These are phyloP conservation scores for Drosophila ercepeae DNA, from an alignment of 1,140 invertebrate species.

Conservation along the genomic window DNA sequence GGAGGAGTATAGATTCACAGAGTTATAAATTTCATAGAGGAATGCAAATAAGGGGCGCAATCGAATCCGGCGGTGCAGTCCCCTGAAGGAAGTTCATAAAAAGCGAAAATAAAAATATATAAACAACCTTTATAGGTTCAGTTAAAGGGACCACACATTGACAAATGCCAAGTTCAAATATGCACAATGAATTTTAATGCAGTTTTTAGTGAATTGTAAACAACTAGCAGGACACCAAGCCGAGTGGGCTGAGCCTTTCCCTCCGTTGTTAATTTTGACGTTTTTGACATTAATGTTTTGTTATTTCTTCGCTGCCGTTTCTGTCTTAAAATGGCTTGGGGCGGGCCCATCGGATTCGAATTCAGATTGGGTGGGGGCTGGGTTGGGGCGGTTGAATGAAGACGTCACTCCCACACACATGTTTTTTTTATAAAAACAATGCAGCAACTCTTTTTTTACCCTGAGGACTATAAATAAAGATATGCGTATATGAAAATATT, in stretches of 20 bases:
- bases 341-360: slow-evolving; percentile 2
- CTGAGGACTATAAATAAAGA: slow-evolving; percentile 57
- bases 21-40: slow-evolving; percentile 41
- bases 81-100: slow-evolving; percentile 39
- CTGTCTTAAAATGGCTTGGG: slow-evolving; percentile 66
- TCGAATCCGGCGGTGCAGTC: slow-evolving; percentile 14
- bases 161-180: slow-evolving; percentile 42
- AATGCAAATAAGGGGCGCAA: slow-evolving; percentile 13
- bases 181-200: slow-evolving; percentile 73
- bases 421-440: slow-evolving; percentile 53
- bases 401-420: slow-evolving; percentile 38
- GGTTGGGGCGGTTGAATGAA: background rate
- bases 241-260: slow-evolving; percentile 2
- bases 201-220: slow-evolving; percentile 60
- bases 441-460: slow-evolving; percentile 64
- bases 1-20: slow-evolving; percentile 5
- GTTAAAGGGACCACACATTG: slow-evolving; percentile 10
- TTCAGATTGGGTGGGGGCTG: background rate
- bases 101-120: slow-evolving; percentile 17
- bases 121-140: background rate
- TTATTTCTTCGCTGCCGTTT: slow-evolving; percentile 57
- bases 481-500: slow-evolving; percentile 33
- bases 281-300: slow-evolving; percentile 81
- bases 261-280: slow-evolving; percentile 64
- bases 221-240: slow-evolving; percentile 62